Base-by-base conservation (phyloP, 2,888 invertebrate genomes). In the Micoletzkya japonica region DNA sequence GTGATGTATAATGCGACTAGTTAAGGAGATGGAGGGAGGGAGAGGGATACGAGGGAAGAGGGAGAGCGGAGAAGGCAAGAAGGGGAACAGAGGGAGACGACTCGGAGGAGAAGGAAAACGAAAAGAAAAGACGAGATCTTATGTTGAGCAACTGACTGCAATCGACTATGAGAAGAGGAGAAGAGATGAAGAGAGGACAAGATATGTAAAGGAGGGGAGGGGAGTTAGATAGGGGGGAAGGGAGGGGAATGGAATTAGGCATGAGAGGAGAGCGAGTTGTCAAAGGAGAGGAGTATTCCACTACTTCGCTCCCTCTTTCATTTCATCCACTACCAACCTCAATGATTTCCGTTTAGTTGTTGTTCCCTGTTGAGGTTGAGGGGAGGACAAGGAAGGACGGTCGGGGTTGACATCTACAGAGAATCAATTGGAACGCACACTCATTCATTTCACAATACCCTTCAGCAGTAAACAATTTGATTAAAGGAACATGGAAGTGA, bases 111-210 rank as follows among this genome's bases (percentile, higher is more conserved):
- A 30, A 61, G 39, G 44, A 14, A 61, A 7, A 61, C 20, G 49
- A 49, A 28, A 30, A 24, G 26, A 61, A 44, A 61, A 17, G 49
- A 39, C 7, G 37, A 32, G n/a, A n/a, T n/a, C n/a, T n/a, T n/a
- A n/a, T n/a, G n/a, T n/a, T n/a, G n/a, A n/a, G n/a, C n/a, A n/a
- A n/a, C n/a, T n/a, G n/a, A n/a, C n/a, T n/a, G n/a, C n/a, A n/a
- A n/a, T n/a, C n/a, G n/a, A n/a, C n/a, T n/a, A n/a, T n/a, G n/a
- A n/a, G n/a, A n/a, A n/a, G n/a, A n/a, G n/a, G n/a, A n/a, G n/a
- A n/a, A n/a, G 44, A 39, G 36, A 39, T 10, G 60, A 60, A 36
- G 26, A 64, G 64, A 30, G 50, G n/a, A n/a, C n/a, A n/a, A n/a
- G n/a, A n/a, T n/a, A n/a, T n/a, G n/a, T n/a, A n/a, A n/a, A n/a